Percentiles rank a stretch among this genome's conserved stretches.
These are phyloP conservation scores for Passer montanus DNA, from an alignment of 2,113 vertebrate species.

Conservation along the genomic window DNA sequence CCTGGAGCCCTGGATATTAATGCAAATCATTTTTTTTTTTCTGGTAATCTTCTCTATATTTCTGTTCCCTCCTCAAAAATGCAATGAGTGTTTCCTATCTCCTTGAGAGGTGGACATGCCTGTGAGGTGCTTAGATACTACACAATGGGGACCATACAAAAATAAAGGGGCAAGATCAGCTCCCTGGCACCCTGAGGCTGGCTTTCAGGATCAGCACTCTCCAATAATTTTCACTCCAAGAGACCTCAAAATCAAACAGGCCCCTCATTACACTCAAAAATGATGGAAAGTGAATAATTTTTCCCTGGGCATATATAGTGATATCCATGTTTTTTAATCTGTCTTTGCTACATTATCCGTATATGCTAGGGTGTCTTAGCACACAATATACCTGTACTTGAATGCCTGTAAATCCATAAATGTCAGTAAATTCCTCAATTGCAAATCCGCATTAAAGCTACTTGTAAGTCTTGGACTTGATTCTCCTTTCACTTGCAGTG, in stretches of 20 bases:
- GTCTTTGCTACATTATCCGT: neutral
- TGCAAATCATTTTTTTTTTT: neutral
- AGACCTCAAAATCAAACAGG: neutral
- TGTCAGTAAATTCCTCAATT: neutral
- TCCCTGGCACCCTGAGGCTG: neutral
- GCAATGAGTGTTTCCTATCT: neutral
- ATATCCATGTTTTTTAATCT: neutral
- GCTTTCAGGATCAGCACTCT: neutral
- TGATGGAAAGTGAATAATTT: neutral
- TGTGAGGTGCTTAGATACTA: neutral
- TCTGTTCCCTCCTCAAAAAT: neutral
- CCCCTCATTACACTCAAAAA: neutral
- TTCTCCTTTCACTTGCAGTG: neutral
- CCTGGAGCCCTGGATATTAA: neutral
- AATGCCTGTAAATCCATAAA: neutral
- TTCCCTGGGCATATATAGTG: neutral
- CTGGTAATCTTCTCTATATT: neutral
- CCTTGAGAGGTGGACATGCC: neutral
- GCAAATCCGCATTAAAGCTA: neutral
- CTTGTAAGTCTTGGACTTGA: neutral
- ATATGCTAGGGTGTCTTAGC: neutral
- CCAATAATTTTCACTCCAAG: neutral
- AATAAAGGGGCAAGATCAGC: neutral
- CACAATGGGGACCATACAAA: neutral
- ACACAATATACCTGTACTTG: neutral